Evolutionary conservation across 2,113 vertebrate genomes (phyloP).

Genomic region (Corythoichthys haematopterus): DNA sequence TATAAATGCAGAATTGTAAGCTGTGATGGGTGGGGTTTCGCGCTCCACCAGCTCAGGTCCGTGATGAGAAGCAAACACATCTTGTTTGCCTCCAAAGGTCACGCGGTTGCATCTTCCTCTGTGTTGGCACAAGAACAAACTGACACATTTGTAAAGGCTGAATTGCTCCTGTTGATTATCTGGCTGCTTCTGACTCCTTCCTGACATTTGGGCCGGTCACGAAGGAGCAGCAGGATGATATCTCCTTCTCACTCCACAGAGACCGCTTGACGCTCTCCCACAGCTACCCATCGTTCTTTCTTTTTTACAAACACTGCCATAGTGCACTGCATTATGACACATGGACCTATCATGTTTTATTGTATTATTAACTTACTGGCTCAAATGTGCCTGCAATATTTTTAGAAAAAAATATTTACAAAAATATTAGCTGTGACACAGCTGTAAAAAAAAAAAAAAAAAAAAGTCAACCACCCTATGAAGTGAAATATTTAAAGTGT

Average conservation of each 20-base stretch:
- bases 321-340: not conserved
- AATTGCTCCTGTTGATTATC: constrained; percentile 52
- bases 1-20: constrained; percentile 1
- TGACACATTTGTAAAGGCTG: constrained; percentile 56
- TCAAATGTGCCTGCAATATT: not conserved
- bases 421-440: no score
- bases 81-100: constrained; percentile 63
- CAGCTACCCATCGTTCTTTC: not conserved
- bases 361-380: not conserved
- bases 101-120: constrained; percentile 50
- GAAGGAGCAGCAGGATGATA: constrained; percentile 42
- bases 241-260: constrained; percentile 38
- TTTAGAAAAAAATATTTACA: no score
- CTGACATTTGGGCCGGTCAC: constrained; percentile 64
- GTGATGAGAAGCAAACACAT: constrained; percentile 39
- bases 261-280: constrained; percentile 18
- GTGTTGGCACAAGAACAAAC: constrained; percentile 49
- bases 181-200: constrained; percentile 54
- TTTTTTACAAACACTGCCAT: constrained; percentile 10
- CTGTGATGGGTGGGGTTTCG: constrained; percentile 35
- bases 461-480: no score
- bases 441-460: no score
- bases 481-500: no score
- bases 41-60: constrained; percentile 26
- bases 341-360: not conserved